Base-by-base conservation (phyloP, 2,888 invertebrate species). In the Scaptomyza reducta region DNA sequence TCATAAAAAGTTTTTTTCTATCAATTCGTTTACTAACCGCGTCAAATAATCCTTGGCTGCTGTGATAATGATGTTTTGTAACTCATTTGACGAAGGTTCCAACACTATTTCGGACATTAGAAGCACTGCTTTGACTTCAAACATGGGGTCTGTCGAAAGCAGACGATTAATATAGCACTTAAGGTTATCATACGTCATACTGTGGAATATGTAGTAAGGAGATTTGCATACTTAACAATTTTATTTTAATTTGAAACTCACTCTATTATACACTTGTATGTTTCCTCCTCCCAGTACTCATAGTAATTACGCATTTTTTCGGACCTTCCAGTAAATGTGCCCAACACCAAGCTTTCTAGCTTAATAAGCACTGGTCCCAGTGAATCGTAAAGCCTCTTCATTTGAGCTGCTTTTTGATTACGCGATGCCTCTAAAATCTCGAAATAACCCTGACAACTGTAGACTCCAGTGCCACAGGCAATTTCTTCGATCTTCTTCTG, bases 311-410 rank as follows among this genome's bases (percentile, higher is more conserved):
- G 92, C 95, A 98, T 96, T 69, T 95, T 94, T 0, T 93, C 90
- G 0, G 95, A 95, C 54, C 92, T 93, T 2, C 97, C 97, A 0
- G 96, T 95, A 75, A 95, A 95, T 1, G 96, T 95, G 65, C 95
- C 95, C 18, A 97, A 93, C 1, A 97, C 96, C 35, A 98, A 92
- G 70, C 96, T 96, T 91, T 98, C 98, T 69, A 98, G 91, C 91
- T 98, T 98, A 80, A 95, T 95, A 13, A 98, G 92, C 59, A 97
- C 94, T 0, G 97, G 97, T 0, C 96, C 95, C 45, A 97, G 93
- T 0, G 96, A 95, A 46, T 95, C 94, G 89, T 97, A 97, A n/a
- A 95, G 93, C 51, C 94, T 94, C 0, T 94, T 93, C 90, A 98
- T 93, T 6, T 93, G 91, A 2, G 95, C 94, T 6, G 95, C 92